Conservation (phyloP, 2,797 vertebrate species). For the Tapera naevia region DNA sequence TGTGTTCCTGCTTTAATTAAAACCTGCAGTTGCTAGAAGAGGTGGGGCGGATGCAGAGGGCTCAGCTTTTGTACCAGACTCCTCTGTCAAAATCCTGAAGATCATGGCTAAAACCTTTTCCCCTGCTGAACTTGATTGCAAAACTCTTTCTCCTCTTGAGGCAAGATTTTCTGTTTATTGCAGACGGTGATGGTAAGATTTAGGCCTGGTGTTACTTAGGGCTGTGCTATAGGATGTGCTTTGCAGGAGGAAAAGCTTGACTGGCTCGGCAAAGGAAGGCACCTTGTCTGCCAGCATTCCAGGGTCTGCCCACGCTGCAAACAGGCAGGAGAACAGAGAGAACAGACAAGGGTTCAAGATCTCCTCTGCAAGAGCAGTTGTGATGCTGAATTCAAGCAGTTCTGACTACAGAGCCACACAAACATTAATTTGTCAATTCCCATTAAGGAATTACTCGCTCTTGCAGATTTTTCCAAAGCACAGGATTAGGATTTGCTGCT, state of each 20-base stretch:
- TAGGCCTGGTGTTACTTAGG: not conserved
- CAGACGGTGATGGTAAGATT: not conserved
- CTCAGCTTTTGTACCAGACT: not conserved
- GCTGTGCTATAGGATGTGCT: not conserved
- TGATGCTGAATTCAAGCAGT: not conserved
- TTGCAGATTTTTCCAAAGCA: not conserved
- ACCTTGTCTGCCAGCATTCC: no score
- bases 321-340: not conserved
- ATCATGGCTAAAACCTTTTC: not conserved
- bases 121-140: not conserved
- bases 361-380: not conserved
- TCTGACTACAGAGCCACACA: not conserved
- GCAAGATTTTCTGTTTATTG: not conserved
- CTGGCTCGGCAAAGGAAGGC: not conserved
- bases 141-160: not conserved
- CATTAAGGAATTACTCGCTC: not conserved
- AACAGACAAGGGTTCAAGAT: not conserved
- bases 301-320: not conserved
- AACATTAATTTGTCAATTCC: not conserved
- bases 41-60: not conserved
- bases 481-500: not conserved
- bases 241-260: not conserved
- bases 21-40: not conserved
- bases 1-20: not conserved
- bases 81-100: not conserved